These are phyloP conservation scores for Dendrocincla tyrannina DNA, from an alignment of 2,797 vertebrate species.

Conservation along the genomic window DNA sequence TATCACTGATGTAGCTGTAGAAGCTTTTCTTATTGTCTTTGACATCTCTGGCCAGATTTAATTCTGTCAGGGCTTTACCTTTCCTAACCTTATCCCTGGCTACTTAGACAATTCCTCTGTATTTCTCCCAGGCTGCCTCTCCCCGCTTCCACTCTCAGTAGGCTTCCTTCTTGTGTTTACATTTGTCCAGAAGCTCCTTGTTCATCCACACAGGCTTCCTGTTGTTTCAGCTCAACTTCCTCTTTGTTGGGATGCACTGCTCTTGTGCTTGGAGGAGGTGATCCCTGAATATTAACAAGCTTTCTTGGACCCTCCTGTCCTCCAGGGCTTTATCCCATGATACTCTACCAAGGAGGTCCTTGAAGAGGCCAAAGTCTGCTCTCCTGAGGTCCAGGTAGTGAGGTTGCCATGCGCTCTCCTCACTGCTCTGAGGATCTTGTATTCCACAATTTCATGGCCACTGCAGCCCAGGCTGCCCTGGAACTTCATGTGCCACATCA, in stretches of 20 bases:
- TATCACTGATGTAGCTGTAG: background rate
- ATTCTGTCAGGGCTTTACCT: background rate
- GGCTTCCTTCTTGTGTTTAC: background rate
- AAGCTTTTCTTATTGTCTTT: background rate
- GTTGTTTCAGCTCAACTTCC: background rate
- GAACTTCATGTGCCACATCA: background rate
- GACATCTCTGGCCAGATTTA: background rate
- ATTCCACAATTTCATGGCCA: background rate
- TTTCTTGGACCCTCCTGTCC: background rate
- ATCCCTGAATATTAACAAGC: background rate
- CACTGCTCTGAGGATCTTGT: background rate
- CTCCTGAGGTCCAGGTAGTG: background rate
- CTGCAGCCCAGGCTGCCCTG: background rate
- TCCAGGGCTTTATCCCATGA: background rate
- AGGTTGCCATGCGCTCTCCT: background rate
- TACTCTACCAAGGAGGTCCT: accelerated
- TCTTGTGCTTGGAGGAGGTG: background rate
- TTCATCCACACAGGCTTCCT: background rate
- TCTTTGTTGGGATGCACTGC: background rate
- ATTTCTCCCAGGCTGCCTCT: background rate
- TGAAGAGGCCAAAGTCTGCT: background rate
- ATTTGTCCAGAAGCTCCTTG: background rate
- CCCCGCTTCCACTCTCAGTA: background rate
- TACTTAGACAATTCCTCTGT: background rate
- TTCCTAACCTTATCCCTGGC: background rate